Evolutionary conservation across 92 coral and sea anemone species (phyloP).

Genomic region (Blastomussa wellsi): DNA sequence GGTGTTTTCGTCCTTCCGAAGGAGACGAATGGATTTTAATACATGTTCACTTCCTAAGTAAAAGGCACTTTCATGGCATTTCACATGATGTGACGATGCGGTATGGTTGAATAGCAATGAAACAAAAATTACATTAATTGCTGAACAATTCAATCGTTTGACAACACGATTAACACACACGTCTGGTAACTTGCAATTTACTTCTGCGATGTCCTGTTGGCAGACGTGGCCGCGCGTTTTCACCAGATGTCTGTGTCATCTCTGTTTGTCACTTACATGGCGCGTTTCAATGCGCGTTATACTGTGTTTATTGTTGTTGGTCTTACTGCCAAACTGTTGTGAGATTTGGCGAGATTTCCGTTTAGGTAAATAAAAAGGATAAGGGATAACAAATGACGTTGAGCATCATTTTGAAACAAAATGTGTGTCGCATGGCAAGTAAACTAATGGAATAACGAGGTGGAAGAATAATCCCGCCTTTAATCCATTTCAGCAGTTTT

Average conservation of each 20-base stretch:
- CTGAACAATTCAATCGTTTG: neutral
- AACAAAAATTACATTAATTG: neutral
- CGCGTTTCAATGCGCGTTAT: neutral
- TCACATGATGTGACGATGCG: neutral
- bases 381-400: neutral
- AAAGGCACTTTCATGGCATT: neutral
- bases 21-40: constrained; percentile 56
- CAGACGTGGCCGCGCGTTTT: neutral
- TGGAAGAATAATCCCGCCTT: neutral
- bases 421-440: neutral
- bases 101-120: neutral
- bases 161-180: neutral
- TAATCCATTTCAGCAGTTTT: neutral
- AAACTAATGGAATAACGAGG: neutral
- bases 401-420: neutral
- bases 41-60: constrained; percentile 17
- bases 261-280: neutral
- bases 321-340: neutral
- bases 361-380: neutral
- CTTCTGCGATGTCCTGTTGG: neutral
- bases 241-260: neutral
- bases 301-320: neutral
- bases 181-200: neutral
- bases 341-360: neutral
- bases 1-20: constrained; percentile 73